Conservation (phyloP, 2,113 vertebrate genomes). For the Haliaeetus leucogaster region DNA sequence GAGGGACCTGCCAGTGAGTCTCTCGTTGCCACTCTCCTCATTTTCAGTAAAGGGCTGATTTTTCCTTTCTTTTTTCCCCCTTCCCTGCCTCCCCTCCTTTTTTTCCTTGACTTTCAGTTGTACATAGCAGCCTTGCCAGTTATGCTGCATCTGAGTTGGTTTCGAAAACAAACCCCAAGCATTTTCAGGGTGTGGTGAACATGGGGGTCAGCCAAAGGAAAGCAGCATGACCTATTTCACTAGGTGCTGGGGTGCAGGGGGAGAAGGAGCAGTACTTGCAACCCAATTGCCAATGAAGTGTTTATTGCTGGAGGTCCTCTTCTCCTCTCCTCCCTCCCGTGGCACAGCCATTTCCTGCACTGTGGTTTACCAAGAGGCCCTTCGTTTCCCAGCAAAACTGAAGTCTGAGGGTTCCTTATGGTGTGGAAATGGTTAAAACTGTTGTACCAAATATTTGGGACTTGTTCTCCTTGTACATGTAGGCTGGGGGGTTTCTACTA, state of each 20-base stretch:
- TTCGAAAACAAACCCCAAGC: neutral
- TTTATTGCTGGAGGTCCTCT: neutral
- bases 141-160: neutral
- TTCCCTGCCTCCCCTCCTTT: neutral
- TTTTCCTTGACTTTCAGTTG: neutral
- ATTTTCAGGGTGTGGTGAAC: neutral
- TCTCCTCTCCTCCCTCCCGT: neutral
- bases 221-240: neutral
- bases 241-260: neutral
- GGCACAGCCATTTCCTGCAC: neutral
- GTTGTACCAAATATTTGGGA: neutral
- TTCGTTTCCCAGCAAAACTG: neutral
- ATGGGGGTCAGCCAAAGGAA: neutral
- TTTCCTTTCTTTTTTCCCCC: neutral
- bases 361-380: neutral
- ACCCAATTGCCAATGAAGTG: neutral
- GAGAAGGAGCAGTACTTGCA: neutral
- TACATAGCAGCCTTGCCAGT: neutral
- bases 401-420: neutral
- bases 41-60: neutral
- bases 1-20: conserved; percentile 10
- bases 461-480: neutral
- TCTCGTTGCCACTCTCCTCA: neutral
- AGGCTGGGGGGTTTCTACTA: neutral
- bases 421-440: neutral